Evolutionary conservation across 2,888 invertebrate species (phyloP).

Genomic region (Caenorhabditis sp.): DNA sequence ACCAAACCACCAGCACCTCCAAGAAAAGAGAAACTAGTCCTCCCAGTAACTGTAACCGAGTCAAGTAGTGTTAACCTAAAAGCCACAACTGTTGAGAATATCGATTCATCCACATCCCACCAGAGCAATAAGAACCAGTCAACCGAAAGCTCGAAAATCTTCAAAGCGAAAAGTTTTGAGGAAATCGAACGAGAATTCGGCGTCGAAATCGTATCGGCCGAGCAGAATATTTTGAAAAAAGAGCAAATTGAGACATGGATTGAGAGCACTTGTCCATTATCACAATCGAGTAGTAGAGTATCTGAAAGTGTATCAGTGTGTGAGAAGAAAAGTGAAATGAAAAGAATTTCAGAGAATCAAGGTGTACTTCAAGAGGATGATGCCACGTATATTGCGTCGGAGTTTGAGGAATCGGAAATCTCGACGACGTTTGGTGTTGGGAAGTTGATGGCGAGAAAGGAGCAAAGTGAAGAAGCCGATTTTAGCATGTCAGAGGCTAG

Average conservation of each 20-base stretch:
- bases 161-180: constrained; percentile 27
- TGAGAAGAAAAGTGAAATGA: constrained; percentile 35
- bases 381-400: constrained; percentile 39
- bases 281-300: constrained; percentile 21
- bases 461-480: constrained; percentile 39
- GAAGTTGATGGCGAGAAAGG: constrained; percentile 23
- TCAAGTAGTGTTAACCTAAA: constrained; percentile 7
- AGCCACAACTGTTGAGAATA: constrained; percentile 9
- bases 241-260: constrained; percentile 41
- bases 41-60: constrained; percentile 15
- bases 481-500: constrained; percentile 34
- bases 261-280: constrained; percentile 15
- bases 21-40: neutral
- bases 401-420: constrained; percentile 43
- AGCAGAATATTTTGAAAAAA: constrained; percentile 27
- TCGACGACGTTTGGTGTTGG: constrained; percentile 28
- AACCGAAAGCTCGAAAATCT: neutral
- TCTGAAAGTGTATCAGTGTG: constrained; percentile 26
- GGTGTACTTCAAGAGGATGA: constrained; percentile 18
- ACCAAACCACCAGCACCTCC: constrained; percentile 2
- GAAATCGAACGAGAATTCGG: constrained; percentile 38
- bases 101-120: constrained; percentile 11
- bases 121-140: constrained; percentile 4
- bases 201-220: constrained; percentile 29
- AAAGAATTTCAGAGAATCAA: constrained; percentile 20